These are phyloP conservation scores for Patiria pectinifera DNA, from an alignment of 53 echinoderm and acorn worm genomes.

Conservation along the genomic window DNA sequence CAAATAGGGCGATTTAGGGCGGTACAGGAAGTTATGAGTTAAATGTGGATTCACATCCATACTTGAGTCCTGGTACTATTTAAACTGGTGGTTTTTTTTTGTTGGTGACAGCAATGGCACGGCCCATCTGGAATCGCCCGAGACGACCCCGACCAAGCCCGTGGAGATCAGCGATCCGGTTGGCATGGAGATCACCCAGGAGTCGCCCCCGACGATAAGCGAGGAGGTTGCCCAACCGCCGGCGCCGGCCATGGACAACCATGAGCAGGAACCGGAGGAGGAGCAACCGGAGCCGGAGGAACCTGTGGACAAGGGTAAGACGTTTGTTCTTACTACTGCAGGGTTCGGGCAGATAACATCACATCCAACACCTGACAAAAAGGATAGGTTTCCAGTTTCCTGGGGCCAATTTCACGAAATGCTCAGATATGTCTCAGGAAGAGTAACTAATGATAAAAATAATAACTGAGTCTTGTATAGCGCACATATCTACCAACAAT, in stretches of 20 bases:
- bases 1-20: too few relatives aligned
- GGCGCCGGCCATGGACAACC: conserved; percentile 74
- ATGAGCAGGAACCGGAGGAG: conserved; percentile 69
- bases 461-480: too few relatives aligned
- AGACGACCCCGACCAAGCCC: conserved; percentile 82
- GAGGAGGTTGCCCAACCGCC: conserved; percentile 73
- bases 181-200: conserved; percentile 63
- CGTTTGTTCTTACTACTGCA: background rate
- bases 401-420: too few relatives aligned
- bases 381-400: too few relatives aligned
- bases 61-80: too few relatives aligned
- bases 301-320: conserved; percentile 75
- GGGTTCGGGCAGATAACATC: background rate
- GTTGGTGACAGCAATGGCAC: conserved; percentile 80
- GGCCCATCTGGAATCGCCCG: conserved; percentile 84
- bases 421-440: too few relatives aligned
- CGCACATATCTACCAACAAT: too few relatives aligned
- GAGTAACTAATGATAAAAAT: too few relatives aligned
- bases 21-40: too few relatives aligned
- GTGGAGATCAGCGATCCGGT: conserved; percentile 73
- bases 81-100: background rate
- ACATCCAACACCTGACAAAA: too few relatives aligned
- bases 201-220: conserved; percentile 67
- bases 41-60: too few relatives aligned
- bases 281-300: conserved; percentile 84